Evolutionary conservation across 2,113 vertebrate genomes (phyloP).

Genomic region (Tetrao urogallus): DNA sequence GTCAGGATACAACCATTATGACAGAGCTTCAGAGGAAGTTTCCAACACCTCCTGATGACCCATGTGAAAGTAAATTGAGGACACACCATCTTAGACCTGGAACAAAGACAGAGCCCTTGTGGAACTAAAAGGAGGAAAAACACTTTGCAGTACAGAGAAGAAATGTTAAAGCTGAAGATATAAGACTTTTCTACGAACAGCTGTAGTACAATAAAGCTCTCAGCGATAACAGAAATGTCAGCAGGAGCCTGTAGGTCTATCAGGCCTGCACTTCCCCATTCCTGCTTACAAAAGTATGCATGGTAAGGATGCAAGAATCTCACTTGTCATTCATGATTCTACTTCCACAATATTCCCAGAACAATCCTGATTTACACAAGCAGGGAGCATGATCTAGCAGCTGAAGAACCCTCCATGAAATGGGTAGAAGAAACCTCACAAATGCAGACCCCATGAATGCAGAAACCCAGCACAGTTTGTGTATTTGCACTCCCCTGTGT

Average conservation of each 20-base stretch:
- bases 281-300: accelerated
- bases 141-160: neutral
- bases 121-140: neutral
- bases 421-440: neutral
- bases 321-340: neutral
- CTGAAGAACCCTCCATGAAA: neutral
- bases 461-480: accelerated
- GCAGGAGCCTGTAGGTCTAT: neutral
- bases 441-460: accelerated
- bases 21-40: neutral
- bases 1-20: neutral
- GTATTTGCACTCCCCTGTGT: neutral
- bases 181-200: neutral
- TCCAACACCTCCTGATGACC: neutral
- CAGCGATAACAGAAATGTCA: accelerated
- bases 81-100: neutral
- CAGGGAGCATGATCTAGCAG: neutral
- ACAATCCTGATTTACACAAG: neutral
- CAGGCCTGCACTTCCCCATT: neutral
- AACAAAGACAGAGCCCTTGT: neutral
- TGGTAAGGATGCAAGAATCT: neutral
- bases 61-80: neutral
- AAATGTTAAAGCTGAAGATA: neutral
- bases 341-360: neutral
- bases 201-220: neutral